Conservation (phyloP, 2,797 vertebrate species). For the Salarias fasciatus region DNA sequence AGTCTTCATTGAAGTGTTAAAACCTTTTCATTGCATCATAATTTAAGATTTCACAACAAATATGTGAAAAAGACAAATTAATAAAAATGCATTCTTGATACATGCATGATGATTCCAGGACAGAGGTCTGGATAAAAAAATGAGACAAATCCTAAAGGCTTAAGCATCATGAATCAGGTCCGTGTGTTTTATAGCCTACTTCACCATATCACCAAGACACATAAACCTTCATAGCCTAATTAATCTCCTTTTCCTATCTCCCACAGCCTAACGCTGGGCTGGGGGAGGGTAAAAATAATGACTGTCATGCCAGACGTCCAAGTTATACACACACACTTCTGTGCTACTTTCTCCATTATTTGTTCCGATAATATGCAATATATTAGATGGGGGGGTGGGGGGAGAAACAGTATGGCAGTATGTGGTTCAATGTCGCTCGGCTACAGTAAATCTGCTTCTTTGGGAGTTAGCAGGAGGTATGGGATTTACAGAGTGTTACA, state of each 20-base stretch:
- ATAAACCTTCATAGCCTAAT: conserved; percentile 46
- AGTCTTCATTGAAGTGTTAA: conserved; percentile 30
- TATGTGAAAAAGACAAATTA: conserved; percentile 11
- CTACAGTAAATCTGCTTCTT: conserved; percentile 29
- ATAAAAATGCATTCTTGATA: conserved; percentile 15
- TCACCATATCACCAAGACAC: conserved; percentile 46
- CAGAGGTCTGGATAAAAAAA: conserved; percentile 8
- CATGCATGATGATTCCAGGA: not conserved
- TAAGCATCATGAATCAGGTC: conserved; percentile 14
- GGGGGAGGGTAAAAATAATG: conserved; percentile 29
- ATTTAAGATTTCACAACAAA: conserved; percentile 35
- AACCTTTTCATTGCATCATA: too few species aligned
- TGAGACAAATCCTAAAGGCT: conserved; percentile 33
- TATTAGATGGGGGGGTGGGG: not conserved
- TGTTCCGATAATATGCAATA: conserved; percentile 35
- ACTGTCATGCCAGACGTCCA: conserved; percentile 28
- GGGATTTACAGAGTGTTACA: conserved; percentile 38
- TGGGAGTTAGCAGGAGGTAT: conserved; percentile 26
- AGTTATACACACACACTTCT: conserved; percentile 23
- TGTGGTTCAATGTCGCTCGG: conserved; percentile 29
- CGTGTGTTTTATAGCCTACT: conserved; percentile 37
- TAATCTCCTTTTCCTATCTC: conserved; percentile 32
- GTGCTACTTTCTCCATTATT: conserved; percentile 32
- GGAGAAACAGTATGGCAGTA: conserved; percentile 1
- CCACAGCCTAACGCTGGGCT: conserved; percentile 11